Base-by-base conservation (phyloP, 1,140 invertebrate genomes). In the Hylyphantes graminicola region DNA sequence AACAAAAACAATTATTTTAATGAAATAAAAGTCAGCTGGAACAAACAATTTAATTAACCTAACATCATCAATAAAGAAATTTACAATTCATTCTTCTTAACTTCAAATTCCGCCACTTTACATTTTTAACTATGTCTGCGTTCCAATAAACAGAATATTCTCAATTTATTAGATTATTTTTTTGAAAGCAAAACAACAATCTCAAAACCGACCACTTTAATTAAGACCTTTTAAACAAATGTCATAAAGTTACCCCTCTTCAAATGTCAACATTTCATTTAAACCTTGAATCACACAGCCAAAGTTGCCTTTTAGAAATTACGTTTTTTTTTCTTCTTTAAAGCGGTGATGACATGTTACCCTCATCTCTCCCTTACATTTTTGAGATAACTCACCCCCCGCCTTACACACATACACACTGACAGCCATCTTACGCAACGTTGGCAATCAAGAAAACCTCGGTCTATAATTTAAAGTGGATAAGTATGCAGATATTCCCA, bases 391-490 rank as follows among this genome's bases (percentile, higher is more conserved):
- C 61, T n/a, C 35, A 13, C 12, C n/a, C 3, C 21, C 9, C 53
- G 7, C 15, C 6, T 8, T 0, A n/a, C 9, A 13, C 15, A 13
- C 35, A 35, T 35, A 35, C 35, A 35, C 5, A 35, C 35, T 35
- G 15, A n/a, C 74, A 74, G 13, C 17, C 21, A 12, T 51, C 15
- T 63, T 76, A 73, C 70, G 54, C 35, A 72, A 82, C 35, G 35
- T 35, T 35, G 74, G 80, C 80, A 83, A 83, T 83, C 70, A 83
- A 74, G 80, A 63, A 83, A 83, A 83, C 80, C 80, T 75, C 80
- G 75, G 80, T 67, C 80, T 74, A 83, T 83, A 83, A 83, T 83
- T 83, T 83, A 83, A 83, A 83, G 70, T 53, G 72, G 72, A 83
- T 83, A 83, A 83, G 70, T 83, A 83, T 83, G 80, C 70, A 54